Evolutionary conservation across 1,140 invertebrate genomes (phyloP), one percentile per base, ranked within the genome.

Genomic region (Psilanteris sp.): DNA sequence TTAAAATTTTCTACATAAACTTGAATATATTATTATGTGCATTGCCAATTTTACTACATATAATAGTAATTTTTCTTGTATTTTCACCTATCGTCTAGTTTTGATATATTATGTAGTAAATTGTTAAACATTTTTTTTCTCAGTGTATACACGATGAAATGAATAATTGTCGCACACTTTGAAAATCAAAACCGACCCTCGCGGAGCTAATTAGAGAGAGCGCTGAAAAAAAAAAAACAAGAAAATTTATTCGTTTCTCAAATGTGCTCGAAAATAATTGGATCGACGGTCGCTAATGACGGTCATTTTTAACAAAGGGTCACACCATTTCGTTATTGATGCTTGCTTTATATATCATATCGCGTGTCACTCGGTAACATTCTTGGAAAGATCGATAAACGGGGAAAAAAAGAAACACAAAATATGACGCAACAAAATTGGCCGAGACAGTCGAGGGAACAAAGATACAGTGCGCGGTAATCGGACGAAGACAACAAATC

Each of bases 271-370:
- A 37, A 52, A 24, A 52, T 39, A 34, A 46, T 59, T 27, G n/a
- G 13, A 31, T 24, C 52, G 22, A 16, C 14, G 3, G 1, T 3
- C 11, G 13, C 7, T 26, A 31, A 57, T 66, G 44, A 64, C 26
- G 13, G 10, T 29, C n/a, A 54, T 44, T 26, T 20, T 36, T 29
- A 54, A 55, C 36, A 32, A 15, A 36, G 26, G 41, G 24, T 54
- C 26, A 43, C 27, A 15, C 3, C 9, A 26, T 52, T 6, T 5
- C 22, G 15, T 27, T 62, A 43, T 36, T 37, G 39, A 41, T 36
- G 32, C 55, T 46, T 41, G 16, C 14, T 41, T 64, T 64, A n/a
- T n/a, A n/a, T n/a, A 29, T 59, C 55, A 44, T 27, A 50, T 64
- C 41, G 57, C 68, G 50, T 64, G 41, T 57, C 59, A 50, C 20